Conservation (phyloP, 2,888 invertebrate genomes). For the Xestia xanthographa region DNA sequence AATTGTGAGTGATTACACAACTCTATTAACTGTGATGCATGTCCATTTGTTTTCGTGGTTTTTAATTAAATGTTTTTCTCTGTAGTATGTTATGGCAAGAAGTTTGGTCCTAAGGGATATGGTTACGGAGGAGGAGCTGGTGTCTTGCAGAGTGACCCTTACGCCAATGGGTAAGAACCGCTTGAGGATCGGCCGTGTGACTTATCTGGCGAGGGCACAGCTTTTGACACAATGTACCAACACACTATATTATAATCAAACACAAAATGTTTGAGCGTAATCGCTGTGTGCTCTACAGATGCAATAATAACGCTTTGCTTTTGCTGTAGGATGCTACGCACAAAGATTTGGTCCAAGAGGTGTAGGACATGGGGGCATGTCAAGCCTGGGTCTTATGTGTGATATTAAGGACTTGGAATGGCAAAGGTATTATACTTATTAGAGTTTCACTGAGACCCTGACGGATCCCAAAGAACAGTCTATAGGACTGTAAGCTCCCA, state of each 20-base stretch:
- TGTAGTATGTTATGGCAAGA: conserved; percentile 98
- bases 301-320: conserved; percentile 85
- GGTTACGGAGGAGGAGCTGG: conserved; percentile 99
- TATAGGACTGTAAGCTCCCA: conserved; percentile 73
- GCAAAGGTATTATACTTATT: conserved; percentile 92
- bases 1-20: conserved; percentile 60
- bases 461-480: conserved; percentile 69
- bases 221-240: conserved; percentile 66
- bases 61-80: conserved; percentile 80
- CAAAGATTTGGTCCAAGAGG: conserved; percentile 98
- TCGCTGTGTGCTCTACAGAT: conserved; percentile 83
- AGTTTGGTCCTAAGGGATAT: conserved; percentile 99
- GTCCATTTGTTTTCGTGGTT: conserved; percentile 61
- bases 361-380: conserved; percentile 97
- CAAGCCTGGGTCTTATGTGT: conserved; percentile 95
- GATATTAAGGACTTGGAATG: conserved; percentile 95
- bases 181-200: conserved; percentile 78
- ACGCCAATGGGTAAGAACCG: conserved; percentile 94
- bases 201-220: conserved; percentile 86
- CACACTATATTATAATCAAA: conserved; percentile 21
- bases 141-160: conserved; percentile 97
- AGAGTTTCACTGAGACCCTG: conserved; percentile 70
- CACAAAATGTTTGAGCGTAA: conserved; percentile 58
- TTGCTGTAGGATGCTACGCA: conserved; percentile 97
- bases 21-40: conserved; percentile 58